Conservation (phyloP, 2,888 invertebrate species). For the Leptinotarsa peninsularis region DNA sequence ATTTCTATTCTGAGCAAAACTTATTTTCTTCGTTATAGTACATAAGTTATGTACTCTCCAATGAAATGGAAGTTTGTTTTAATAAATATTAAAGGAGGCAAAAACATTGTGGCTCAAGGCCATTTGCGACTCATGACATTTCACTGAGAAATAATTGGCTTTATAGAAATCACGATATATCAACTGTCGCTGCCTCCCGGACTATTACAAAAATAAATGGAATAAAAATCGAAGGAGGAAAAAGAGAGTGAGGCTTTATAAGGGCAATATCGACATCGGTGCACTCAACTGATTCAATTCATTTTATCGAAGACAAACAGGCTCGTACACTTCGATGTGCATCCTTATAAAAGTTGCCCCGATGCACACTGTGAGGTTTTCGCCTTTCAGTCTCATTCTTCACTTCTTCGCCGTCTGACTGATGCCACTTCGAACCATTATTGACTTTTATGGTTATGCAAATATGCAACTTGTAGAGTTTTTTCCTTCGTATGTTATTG, state of each 20-base stretch:
- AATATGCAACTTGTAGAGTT: background rate
- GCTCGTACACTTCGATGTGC: conserved; percentile 37
- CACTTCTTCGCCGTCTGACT: background rate
- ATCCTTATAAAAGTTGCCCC: conserved; percentile 31
- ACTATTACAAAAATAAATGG: conserved; percentile 35
- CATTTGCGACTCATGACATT: no score
- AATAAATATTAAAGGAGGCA: no score
- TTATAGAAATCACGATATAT: no score
- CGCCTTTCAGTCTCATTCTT: background rate
- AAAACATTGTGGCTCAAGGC: no score
- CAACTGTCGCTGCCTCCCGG: no score
- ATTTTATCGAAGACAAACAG: conserved; percentile 55
- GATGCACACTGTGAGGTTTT: conserved; percentile 13
- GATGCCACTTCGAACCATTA: background rate
- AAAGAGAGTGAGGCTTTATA: conserved; percentile 18
- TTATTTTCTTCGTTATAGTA: no score
- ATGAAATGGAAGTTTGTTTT: no score
- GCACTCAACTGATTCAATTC: conserved; percentile 46
- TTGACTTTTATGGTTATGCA: background rate
- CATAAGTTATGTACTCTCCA: no score
- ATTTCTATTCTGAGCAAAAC: no score
- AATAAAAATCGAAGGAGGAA: conserved; percentile 25
- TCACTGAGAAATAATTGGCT: no score
- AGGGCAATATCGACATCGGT: conserved; percentile 41
- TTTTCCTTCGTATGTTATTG: background rate